These are phyloP conservation scores for Dascyllus trimaculatus DNA, from an alignment of 2,113 vertebrate genomes.

Conservation along the genomic window DNA sequence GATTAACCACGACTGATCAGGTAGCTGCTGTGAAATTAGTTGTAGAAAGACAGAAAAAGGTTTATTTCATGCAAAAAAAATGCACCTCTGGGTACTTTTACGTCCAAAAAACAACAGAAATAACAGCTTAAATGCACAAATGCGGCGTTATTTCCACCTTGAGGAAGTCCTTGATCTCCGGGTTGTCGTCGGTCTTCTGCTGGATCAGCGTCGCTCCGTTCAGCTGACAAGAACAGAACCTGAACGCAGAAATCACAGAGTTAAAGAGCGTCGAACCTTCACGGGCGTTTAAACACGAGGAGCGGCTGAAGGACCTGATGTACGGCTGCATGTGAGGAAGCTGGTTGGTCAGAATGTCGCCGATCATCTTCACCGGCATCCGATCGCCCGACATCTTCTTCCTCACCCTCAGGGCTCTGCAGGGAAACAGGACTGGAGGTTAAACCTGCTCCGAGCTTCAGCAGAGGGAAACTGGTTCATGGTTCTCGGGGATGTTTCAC, in stretches of 20 bases:
- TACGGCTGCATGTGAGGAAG: conserved; percentile 99
- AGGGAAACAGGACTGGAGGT: neutral
- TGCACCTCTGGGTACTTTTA: too few species aligned
- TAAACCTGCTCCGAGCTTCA: too few species aligned
- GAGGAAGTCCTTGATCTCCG: conserved; percentile 97
- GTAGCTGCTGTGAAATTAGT: too few species aligned
- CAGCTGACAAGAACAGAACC: conserved; percentile 97
- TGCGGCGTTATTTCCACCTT: conserved; percentile 79
- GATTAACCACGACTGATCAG: too few species aligned
- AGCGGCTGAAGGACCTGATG: conserved; percentile 85
- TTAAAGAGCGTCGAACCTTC: neutral
- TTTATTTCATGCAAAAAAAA: too few species aligned
- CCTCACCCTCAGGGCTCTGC: conserved; percentile 94
- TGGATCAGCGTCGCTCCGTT: conserved; percentile 98
- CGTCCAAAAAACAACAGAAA: too few species aligned
- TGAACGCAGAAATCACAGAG: conserved; percentile 9
- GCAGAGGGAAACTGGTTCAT: too few species aligned
- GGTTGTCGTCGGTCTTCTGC: conserved; percentile 96
- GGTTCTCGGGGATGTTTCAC: too few species aligned
- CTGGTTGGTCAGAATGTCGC: conserved; percentile 97
- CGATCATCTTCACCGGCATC: conserved; percentile 99
- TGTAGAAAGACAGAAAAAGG: too few species aligned
- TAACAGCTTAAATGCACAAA: neutral
- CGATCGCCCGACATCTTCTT: conserved; percentile 99
- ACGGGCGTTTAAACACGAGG: too few species aligned